A percentile compares a stretch with the other conserved stretches of the same genome.
These are phyloP conservation scores for Hippoglossus hippoglossus DNA, from an alignment of 2,797 vertebrate genomes.

Conservation along the genomic window DNA sequence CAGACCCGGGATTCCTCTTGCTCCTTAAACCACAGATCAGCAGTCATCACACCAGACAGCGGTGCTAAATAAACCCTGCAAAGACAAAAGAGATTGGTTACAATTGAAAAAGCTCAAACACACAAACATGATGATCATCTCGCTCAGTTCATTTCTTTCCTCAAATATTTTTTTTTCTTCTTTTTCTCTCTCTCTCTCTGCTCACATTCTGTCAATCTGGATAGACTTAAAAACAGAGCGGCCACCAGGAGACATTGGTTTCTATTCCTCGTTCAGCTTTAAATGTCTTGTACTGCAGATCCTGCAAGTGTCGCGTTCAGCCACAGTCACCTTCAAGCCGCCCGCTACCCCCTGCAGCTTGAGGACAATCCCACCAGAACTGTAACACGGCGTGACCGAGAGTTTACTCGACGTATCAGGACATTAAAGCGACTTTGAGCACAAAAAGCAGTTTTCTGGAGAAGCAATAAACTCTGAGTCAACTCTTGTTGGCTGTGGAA, in stretches of 20 bases:
- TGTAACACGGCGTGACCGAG: conserved; percentile 27
- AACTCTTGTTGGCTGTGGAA: conserved; percentile 46
- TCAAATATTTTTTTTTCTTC: not conserved
- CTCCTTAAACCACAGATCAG: conserved; percentile 28
- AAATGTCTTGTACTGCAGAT: conserved; percentile 22
- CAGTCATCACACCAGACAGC: conserved; percentile 32
- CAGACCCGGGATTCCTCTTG: conserved; percentile 19
- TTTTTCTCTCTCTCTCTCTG: not conserved
- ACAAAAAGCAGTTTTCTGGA: conserved; percentile 38
- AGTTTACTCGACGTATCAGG: conserved; percentile 27
- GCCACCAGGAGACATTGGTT: not conserved
- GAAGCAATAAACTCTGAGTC: conserved; percentile 47
- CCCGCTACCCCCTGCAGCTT: conserved; percentile 26
- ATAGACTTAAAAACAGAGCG: not conserved
- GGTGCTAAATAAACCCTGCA: not conserved
- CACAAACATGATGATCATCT: not conserved
- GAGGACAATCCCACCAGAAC: conserved; percentile 21
- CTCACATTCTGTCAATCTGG: not conserved
- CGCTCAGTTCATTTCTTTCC: not conserved
- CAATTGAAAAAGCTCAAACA: not conserved
- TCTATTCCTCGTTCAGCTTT: conserved; percentile 27
- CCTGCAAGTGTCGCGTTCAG: conserved; percentile 29
- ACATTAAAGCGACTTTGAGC: conserved; percentile 31
- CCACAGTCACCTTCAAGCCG: conserved; percentile 14
- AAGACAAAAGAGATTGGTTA: conserved; percentile 11